Conservation (phyloP, 2,797 vertebrate species). For the Sebastes elongatus region DNA sequence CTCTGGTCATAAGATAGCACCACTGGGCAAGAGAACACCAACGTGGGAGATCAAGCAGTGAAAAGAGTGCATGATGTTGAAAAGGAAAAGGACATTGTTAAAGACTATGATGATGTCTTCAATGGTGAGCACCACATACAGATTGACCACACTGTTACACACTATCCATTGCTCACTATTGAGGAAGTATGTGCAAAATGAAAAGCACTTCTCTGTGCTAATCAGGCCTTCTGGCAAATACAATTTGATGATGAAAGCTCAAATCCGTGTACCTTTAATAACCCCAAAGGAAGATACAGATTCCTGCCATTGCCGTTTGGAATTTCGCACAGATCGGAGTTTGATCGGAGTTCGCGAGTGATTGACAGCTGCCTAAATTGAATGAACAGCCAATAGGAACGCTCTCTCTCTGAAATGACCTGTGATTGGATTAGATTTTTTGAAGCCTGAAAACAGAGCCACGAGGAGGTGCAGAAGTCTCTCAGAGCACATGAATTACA, state of each 20-base stretch:
- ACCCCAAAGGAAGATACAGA: not conserved
- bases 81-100: not conserved
- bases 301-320: not conserved
- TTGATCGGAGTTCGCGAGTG: too few relatives aligned
- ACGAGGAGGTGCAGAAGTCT: too few relatives aligned
- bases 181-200: not conserved
- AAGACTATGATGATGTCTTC: not conserved
- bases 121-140: not conserved
- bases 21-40: not conserved
- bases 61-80: not conserved
- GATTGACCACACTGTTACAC: not conserved
- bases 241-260: not conserved
- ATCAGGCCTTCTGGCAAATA: not conserved
- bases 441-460: too few relatives aligned
- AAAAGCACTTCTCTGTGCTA: not conserved
- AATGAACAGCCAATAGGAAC: too few relatives aligned
- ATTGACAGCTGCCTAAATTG: too few relatives aligned
- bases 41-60: not conserved
- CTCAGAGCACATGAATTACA: too few relatives aligned
- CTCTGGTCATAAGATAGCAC: not conserved
- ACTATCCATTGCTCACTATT: not conserved
- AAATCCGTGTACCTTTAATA: not conserved
- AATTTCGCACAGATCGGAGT: not conserved
- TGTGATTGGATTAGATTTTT: too few relatives aligned
- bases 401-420: too few relatives aligned